phyloP scores from a whole-genome alignment of 2,113 vertebrate genomes.

The Fregata magnificens region DNA sequence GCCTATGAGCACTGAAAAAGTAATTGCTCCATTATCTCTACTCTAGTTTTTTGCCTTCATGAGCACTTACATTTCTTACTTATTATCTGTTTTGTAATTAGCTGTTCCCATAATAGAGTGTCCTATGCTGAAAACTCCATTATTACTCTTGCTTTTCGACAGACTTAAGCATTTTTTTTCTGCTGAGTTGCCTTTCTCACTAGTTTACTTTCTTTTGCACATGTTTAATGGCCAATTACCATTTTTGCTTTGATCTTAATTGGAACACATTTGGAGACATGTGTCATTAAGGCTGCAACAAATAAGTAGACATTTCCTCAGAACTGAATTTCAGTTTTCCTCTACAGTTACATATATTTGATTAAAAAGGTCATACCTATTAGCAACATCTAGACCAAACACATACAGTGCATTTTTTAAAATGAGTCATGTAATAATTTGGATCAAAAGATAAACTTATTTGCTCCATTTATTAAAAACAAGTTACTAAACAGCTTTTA shows the following conservation, averaged over 20 bases:
- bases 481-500: background rate
- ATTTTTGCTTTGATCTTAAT: conserved; percentile 65
- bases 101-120: conserved; percentile 33
- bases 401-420: background rate
- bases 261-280: conserved; percentile 48
- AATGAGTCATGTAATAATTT: background rate
- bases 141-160: conserved; percentile 53
- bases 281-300: conserved; percentile 50
- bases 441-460: background rate
- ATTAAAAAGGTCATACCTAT: conserved; percentile 18
- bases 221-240: conserved; percentile 66
- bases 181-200: conserved; percentile 56
- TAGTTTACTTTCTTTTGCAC: conserved; percentile 51
- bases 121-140: conserved; percentile 46
- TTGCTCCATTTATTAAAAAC: background rate
- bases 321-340: conserved; percentile 46
- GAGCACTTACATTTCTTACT: conserved; percentile 49
- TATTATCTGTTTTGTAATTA: conserved; percentile 65
- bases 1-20: conserved; percentile 17
- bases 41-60: conserved; percentile 8
- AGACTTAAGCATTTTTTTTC: conserved; percentile 53
- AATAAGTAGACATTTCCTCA: conserved; percentile 25
- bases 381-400: background rate
- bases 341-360: background rate
- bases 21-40: conserved; percentile 57